Evolutionary conservation across 2,797 vertebrate species (phyloP).

Genomic region (Huso huso): DNA sequence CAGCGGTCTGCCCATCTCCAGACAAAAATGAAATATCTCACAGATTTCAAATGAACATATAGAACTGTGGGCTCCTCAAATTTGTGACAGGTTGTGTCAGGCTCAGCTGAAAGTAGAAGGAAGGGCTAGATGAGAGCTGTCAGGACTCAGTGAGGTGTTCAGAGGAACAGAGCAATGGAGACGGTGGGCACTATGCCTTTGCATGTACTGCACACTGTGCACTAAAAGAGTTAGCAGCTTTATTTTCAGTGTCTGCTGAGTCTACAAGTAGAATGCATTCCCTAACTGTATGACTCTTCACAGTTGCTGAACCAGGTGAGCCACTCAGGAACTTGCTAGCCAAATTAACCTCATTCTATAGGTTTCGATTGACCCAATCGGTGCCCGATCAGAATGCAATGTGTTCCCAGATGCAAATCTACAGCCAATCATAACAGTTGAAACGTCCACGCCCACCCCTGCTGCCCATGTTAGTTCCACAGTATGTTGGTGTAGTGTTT

Average conservation of each 20-base stretch:
- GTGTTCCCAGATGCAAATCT: too few relatives aligned
- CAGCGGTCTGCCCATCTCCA: slow-evolving; percentile 32
- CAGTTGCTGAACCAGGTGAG: too few relatives aligned
- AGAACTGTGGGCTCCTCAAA: background rate
- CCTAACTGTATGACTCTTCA: background rate
- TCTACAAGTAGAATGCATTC: background rate
- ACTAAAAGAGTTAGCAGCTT: background rate
- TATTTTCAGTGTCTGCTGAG: background rate
- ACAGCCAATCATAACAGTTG: too few relatives aligned
- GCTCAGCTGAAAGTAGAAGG: background rate
- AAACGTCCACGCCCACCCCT: too few relatives aligned
- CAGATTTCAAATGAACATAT: slow-evolving; percentile 10
- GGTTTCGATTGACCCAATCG: too few relatives aligned
- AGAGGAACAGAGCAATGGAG: background rate
- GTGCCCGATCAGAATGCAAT: too few relatives aligned
- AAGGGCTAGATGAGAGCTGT: background rate
- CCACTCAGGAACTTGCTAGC: too few relatives aligned
- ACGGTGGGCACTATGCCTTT: background rate
- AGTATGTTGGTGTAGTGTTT: too few relatives aligned
- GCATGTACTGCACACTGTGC: background rate
- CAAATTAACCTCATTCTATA: too few relatives aligned
- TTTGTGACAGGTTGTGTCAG: background rate
- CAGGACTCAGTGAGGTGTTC: background rate
- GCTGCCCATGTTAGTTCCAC: too few relatives aligned
- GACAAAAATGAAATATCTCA: slow-evolving; percentile 55